Percentiles rank a stretch among this genome's conserved stretches.
phyloP scores from a whole-genome alignment of 2,797 vertebrate species.

The Pelobates cultripes region DNA sequence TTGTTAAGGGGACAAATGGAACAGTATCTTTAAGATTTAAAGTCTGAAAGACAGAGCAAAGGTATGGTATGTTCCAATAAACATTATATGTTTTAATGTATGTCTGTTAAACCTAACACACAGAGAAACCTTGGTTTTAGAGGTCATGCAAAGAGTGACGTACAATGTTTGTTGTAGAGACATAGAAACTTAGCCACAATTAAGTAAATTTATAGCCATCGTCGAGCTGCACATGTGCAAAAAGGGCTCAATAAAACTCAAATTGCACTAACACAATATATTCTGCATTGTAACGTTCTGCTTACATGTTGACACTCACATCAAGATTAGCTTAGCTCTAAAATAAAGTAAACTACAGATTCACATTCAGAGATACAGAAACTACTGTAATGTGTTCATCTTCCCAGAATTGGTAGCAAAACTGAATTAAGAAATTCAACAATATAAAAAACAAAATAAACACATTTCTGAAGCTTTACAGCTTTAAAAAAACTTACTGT shows the following conservation, averaged over 20 bases:
- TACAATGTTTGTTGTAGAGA: neutral
- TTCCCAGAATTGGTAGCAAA: too few species aligned
- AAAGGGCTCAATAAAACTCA: neutral
- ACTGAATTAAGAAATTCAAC: too few species aligned
- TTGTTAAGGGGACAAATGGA: too few species aligned
- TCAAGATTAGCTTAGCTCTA: neutral
- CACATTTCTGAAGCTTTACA: too few species aligned
- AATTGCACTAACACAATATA: neutral
- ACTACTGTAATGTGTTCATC: too few species aligned
- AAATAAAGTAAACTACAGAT: neutral
- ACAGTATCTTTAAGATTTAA: too few species aligned
- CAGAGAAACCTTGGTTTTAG: too few species aligned
- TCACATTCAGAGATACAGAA: too few species aligned
- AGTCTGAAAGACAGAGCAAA: neutral
- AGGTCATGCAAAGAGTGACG: too few species aligned
- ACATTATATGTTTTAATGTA: neutral
- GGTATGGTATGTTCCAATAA: neutral
- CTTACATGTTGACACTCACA: neutral
- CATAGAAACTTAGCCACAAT: neutral
- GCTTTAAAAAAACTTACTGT: too few species aligned
- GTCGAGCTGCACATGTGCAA: neutral
- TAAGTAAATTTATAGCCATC: constrained; percentile 1
- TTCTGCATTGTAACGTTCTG: neutral
- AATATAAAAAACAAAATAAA: too few species aligned
- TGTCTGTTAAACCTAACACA: too few species aligned